A percentile compares a stretch with the other conserved stretches of the same genome.
Evolutionary conservation across 1,140 invertebrate genomes (phyloP).

Genomic region (Bombus breviceps): DNA sequence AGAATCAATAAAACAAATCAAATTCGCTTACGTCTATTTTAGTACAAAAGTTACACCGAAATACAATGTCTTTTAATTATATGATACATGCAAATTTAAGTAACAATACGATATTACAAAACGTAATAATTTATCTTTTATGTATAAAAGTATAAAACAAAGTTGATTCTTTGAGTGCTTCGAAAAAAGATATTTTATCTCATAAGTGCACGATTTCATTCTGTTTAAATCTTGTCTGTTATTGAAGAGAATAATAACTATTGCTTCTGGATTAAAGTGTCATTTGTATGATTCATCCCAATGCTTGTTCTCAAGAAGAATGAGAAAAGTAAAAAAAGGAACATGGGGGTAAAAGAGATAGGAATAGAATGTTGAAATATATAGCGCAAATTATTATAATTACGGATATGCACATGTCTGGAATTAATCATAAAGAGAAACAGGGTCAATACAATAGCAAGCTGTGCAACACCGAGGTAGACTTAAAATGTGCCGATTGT

Average conservation of each 20-base stretch:
- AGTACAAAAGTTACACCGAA: too few species aligned
- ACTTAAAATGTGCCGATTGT: constrained; percentile 80
- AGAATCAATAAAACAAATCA: too few species aligned
- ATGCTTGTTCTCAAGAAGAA: not conserved
- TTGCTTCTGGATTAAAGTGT: not conserved
- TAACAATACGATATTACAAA: not conserved
- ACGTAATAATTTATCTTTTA: not conserved
- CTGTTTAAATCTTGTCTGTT: not conserved
- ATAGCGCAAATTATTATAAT: not conserved
- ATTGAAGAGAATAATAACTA: not conserved
- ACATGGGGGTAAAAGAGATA: not conserved
- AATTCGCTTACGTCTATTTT: too few species aligned
- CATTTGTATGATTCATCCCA: not conserved
- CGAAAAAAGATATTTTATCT: not conserved
- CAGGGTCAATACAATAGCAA: constrained; percentile 49
- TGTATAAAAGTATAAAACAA: not conserved
- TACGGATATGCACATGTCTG: constrained; percentile 13
- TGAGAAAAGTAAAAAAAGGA: not conserved
- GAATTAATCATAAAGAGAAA: constrained; percentile 41
- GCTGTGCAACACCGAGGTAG: constrained; percentile 41
- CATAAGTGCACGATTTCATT: not conserved
- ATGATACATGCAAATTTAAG: not conserved
- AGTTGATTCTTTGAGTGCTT: too few species aligned
- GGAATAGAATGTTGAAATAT: constrained; percentile 24
- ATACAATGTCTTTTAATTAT: too few species aligned